A percentile compares a stretch with the other conserved stretches of the same genome.
Conservation (phyloP, 2,888 invertebrate species). For the Timandra comae region DNA sequence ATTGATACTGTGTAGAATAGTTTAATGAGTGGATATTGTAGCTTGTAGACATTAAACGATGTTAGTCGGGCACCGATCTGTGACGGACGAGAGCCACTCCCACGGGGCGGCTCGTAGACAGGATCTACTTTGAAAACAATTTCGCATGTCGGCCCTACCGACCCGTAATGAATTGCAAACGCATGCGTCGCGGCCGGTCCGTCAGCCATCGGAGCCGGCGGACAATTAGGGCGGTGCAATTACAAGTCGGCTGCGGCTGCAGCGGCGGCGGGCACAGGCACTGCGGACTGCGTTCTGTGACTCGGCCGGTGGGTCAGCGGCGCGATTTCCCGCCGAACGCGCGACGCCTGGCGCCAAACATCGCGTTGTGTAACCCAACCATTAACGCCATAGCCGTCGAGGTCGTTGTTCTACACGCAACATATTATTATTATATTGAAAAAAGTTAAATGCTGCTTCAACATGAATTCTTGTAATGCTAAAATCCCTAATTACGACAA, state of each 20-base stretch:
- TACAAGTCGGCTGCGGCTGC: constrained; percentile 45
- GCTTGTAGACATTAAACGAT: constrained; percentile 40
- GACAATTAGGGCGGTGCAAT: constrained; percentile 71
- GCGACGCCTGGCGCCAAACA: constrained; percentile 59
- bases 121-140: constrained; percentile 65
- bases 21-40: constrained; percentile 26
- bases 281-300: no score
- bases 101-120: constrained; percentile 42
- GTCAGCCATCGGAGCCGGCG: constrained; percentile 46
- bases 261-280: constrained; percentile 24
- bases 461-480: constrained; percentile 26
- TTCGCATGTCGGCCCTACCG: constrained; percentile 51
- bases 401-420: constrained; percentile 65
- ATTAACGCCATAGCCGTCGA: constrained; percentile 51
- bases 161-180: constrained; percentile 61
- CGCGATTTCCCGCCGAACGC: constrained; percentile 63
- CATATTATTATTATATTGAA: no score
- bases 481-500: constrained; percentile 2
- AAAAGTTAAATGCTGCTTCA: constrained; percentile 27
- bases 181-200: constrained; percentile 44
- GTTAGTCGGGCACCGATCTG: constrained; percentile 49
- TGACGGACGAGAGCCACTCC: constrained; percentile 46
- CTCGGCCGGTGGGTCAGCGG: constrained; percentile 68
- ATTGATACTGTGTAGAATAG: constrained; percentile 13
- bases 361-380: constrained; percentile 62